A percentile compares a stretch with the other conserved stretches of the same genome.
Conservation (phyloP, 37 sponge, comb jelly and placozoan genomes). For the Beroe forskalii region DNA sequence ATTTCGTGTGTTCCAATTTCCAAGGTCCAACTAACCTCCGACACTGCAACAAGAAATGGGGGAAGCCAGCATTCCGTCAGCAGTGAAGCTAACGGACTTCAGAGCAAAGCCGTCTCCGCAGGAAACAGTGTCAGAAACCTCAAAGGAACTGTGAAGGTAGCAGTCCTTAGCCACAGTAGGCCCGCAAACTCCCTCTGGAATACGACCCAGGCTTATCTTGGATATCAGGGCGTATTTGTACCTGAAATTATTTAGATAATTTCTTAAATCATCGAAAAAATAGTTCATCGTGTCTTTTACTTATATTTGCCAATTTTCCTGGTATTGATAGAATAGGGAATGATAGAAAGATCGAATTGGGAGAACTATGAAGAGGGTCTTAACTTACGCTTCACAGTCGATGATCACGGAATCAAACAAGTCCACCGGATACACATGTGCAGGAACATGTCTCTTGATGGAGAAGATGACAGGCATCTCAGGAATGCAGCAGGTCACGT, state of each 20-base stretch:
- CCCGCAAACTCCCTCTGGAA: conserved; percentile 36
- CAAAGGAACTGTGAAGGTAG: conserved; percentile 28
- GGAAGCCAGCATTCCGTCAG: conserved; percentile 2
- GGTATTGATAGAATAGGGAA: too few species aligned
- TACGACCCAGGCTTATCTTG: background rate
- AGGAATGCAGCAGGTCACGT: conserved; percentile 4
- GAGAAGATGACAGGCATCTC: background rate
- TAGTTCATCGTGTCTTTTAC: too few species aligned
- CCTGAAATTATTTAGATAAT: conserved; percentile 12
- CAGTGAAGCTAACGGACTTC: conserved; percentile 7
- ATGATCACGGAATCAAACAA: conserved; percentile 19
- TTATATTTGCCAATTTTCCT: too few species aligned
- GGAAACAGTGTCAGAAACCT: background rate
- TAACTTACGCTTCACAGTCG: conserved; percentile 32
- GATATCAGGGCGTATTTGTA: background rate
- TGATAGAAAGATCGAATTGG: background rate
- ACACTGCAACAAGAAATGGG: conserved; percentile 18
- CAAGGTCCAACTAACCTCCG: background rate
- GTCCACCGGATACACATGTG: background rate
- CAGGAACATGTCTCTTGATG: conserved; percentile 42
- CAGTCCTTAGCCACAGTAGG: background rate
- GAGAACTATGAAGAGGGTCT: too few species aligned
- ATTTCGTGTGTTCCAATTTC: too few species aligned
- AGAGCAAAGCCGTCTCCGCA: conserved; percentile 1
- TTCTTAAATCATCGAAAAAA: too few species aligned